A percentile compares a stretch with the other conserved stretches of the same genome.
These are phyloP conservation scores for Helogale parvula DNA, from an alignment of 2,113 vertebrate species.

Conservation along the genomic window DNA sequence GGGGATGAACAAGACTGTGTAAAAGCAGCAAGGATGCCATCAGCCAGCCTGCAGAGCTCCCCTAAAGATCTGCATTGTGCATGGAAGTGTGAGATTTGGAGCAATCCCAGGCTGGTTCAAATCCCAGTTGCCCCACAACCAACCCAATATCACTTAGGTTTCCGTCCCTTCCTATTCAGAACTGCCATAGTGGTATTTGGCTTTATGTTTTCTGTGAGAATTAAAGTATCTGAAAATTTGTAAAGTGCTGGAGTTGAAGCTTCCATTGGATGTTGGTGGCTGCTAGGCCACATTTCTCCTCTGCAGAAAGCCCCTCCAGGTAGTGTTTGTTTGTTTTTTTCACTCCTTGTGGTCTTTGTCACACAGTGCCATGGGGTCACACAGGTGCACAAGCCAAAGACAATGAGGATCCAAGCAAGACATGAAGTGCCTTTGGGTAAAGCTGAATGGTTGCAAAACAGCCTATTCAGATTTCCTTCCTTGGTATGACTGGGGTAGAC, in stretches of 20 bases:
- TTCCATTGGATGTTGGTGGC: background rate
- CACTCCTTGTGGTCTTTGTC: background rate
- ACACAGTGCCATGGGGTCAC: fast-evolving
- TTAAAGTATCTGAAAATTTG: background rate
- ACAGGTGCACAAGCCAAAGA: background rate
- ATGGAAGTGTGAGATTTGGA: background rate
- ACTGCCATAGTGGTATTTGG: background rate
- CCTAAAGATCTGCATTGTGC: background rate
- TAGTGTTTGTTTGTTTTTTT: too few relatives aligned
- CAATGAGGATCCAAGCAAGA: background rate
- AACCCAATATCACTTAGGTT: too few relatives aligned
- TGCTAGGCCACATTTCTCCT: background rate
- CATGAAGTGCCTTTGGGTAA: background rate
- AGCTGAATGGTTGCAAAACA: background rate
- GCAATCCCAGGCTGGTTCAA: background rate
- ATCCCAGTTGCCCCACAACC: background rate
- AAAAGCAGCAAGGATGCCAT: background rate
- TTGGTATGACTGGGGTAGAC: background rate
- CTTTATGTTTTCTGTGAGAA: background rate
- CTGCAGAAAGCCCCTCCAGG: background rate
- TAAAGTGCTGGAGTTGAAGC: background rate
- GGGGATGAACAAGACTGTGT: background rate
- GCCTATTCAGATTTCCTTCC: background rate
- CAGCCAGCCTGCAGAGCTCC: background rate
- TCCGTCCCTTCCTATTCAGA: background rate